These are phyloP conservation scores for Thelaira solivaga DNA, from an alignment of 2,888 invertebrate species.

Conservation along the genomic window DNA sequence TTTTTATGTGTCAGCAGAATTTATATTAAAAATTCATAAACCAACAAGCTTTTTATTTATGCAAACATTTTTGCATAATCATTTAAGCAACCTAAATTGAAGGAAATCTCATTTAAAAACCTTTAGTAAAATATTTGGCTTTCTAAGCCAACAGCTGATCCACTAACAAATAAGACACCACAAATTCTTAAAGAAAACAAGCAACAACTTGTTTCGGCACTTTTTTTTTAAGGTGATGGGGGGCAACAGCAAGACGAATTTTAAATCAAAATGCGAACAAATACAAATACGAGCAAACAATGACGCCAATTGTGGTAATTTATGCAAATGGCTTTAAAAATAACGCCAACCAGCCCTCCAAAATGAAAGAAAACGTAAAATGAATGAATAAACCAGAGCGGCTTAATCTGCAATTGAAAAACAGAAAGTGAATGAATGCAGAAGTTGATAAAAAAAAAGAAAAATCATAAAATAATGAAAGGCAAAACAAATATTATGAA, in stretches of 20 bases:
- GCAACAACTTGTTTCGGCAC: conserved; percentile 52
- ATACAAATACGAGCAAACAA: conserved; percentile 57
- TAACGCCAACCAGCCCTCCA: conserved; percentile 21
- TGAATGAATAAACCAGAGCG: conserved; percentile 49
- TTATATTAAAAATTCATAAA: no score
- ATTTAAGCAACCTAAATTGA: conserved; percentile 26
- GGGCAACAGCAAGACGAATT: not conserved
- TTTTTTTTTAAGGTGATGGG: not conserved
- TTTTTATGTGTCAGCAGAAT: no score
- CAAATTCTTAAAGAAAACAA: conserved; percentile 20
- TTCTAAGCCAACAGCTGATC: conserved; percentile 52
- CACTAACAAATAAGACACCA: conserved; percentile 46
- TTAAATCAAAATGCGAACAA: conserved; percentile 32
- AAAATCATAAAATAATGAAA: conserved; percentile 43
- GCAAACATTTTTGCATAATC: not conserved
- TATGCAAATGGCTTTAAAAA: conserved; percentile 64
- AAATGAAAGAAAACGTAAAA: conserved; percentile 25
- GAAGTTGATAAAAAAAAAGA: conserved; percentile 47
- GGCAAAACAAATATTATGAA: conserved; percentile 47
- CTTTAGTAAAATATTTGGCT: conserved; percentile 26
- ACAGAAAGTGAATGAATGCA: conserved; percentile 23
- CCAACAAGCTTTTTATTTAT: not conserved
- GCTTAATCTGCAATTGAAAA: conserved; percentile 60
- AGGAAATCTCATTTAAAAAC: conserved; percentile 48
- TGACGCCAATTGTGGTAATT: conserved; percentile 65